phyloP scores from a whole-genome alignment of 2,888 invertebrate species.

The Meta bourneti region DNA sequence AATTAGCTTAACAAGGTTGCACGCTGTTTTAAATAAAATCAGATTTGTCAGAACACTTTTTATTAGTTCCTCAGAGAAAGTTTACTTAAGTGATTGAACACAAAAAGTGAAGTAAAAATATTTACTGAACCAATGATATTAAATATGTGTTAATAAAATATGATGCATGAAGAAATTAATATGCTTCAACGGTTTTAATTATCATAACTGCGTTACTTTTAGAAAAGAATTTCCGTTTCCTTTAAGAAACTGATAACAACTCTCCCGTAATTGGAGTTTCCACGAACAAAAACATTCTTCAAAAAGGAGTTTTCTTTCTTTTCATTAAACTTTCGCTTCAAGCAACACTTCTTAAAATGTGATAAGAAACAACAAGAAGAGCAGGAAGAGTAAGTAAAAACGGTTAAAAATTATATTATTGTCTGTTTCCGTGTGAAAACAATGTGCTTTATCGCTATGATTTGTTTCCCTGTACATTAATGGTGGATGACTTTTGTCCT shows the following conservation, averaged over 20 bases:
- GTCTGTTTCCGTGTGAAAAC: background rate
- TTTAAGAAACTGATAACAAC: background rate
- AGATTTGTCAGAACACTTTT: too few species aligned
- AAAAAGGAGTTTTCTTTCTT: background rate
- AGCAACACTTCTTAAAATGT: background rate
- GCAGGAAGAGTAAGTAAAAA: background rate
- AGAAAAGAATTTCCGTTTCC: background rate
- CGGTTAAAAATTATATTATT: background rate
- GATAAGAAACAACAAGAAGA: background rate
- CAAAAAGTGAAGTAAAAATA: background rate
- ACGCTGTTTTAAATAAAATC: too few species aligned
- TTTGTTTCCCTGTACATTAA: background rate
- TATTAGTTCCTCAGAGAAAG: too few species aligned
- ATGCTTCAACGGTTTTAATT: background rate
- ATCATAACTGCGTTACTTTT: background rate
- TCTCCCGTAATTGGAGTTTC: background rate
- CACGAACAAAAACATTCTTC: background rate
- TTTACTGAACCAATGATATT: background rate
- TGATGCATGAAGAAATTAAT: background rate
- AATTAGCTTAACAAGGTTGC: too few species aligned
- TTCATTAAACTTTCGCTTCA: background rate
- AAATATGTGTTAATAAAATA: background rate
- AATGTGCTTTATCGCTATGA: background rate
- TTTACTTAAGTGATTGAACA: too few species aligned
- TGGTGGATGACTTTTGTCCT: background rate